phyloP scores from a whole-genome alignment of 2,113 vertebrate species.

The Hippocampus guttulatus region DNA sequence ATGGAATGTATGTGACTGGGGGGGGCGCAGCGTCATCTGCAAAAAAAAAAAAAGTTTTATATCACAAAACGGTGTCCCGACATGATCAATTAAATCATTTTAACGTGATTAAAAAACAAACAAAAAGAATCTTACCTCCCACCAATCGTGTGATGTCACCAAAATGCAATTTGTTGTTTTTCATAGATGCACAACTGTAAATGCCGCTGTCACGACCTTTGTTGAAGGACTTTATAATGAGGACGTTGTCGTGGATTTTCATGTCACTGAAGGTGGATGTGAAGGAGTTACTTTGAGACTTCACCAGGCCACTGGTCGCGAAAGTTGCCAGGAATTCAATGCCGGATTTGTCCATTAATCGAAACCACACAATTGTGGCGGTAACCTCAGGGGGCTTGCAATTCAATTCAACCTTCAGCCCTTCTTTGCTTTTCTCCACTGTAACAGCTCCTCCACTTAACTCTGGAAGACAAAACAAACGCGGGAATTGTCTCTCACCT shows the following conservation, averaged over 20 bases:
- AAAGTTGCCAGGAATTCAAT: conserved; percentile 54
- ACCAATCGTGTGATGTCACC: conserved; percentile 4
- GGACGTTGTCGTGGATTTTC: fast-evolving
- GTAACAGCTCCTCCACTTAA: background rate
- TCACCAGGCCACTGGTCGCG: fast-evolving
- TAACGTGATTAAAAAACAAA: background rate
- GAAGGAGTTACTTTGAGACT: fast-evolving
- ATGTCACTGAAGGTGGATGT: fast-evolving
- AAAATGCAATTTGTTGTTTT: conserved; percentile 15
- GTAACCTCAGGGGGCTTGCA: fast-evolving
- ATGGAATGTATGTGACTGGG: fast-evolving
- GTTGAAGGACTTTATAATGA: conserved; percentile 38
- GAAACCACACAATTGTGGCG: conserved; percentile 35
- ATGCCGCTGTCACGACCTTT: conserved; percentile 28
- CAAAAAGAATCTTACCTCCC: conserved; percentile 44
- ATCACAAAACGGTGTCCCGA: background rate
- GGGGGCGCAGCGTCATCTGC: fast-evolving
- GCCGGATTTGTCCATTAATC: background rate
- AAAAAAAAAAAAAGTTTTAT: background rate
- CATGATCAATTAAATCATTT: background rate
- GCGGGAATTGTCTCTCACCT: background rate
- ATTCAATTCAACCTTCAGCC: fast-evolving
- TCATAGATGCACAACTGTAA: conserved; percentile 52
- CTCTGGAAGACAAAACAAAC: conserved; percentile 14
- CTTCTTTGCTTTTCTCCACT: fast-evolving